A percentile compares a stretch with the other conserved stretches of the same genome.
Evolutionary conservation across 2,797 vertebrate species (phyloP).

Genomic region (Rhinoraja longicauda): DNA sequence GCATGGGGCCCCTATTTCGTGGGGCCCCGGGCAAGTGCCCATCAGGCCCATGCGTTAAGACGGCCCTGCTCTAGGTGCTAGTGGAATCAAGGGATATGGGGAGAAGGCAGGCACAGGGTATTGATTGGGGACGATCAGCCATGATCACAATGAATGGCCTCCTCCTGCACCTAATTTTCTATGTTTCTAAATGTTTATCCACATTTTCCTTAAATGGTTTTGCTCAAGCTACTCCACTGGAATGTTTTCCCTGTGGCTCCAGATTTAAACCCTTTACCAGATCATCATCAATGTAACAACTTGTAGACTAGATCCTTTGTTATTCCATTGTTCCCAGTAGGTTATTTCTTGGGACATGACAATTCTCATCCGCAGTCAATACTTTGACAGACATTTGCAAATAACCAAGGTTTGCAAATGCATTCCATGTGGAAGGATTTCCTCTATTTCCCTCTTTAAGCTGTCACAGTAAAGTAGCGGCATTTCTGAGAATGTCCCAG

Average conservation of each 20-base stretch:
- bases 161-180: too few relatives aligned
- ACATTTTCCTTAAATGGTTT: background rate
- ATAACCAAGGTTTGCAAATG: background rate
- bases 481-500: background rate
- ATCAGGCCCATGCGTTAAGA: too few relatives aligned
- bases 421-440: background rate
- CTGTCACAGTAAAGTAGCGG: background rate
- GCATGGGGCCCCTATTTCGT: too few relatives aligned
- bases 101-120: too few relatives aligned
- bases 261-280: background rate
- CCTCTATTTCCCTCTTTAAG: background rate
- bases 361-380: background rate
- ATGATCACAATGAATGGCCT: too few relatives aligned
- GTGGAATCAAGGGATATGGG: too few relatives aligned
- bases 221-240: background rate
- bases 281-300: background rate
- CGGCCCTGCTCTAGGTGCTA: too few relatives aligned
- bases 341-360: background rate
- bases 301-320: background rate
- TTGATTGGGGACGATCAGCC: too few relatives aligned
- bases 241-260: background rate
- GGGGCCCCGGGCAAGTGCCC: too few relatives aligned
- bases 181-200: background rate
- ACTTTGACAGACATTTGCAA: background rate
- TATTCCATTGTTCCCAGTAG: background rate